Base-by-base conservation (phyloP, 2,797 vertebrate species). In the Neosalanx taihuensis region DNA sequence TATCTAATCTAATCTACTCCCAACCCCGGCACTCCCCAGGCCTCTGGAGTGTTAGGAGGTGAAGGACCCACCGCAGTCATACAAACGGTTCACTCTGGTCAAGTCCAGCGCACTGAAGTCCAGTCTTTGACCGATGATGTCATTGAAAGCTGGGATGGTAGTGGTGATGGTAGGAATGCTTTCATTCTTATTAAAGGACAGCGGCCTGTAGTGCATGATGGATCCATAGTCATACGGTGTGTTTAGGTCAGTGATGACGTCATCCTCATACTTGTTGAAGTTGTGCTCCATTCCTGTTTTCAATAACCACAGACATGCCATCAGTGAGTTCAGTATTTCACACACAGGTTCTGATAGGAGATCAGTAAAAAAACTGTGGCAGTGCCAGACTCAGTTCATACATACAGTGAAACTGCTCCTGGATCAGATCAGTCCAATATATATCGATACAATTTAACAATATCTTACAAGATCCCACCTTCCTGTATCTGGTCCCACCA, bases 151-250 rank as follows among this genome's bases (percentile, higher is more conserved):
- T 0, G 92, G 91, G 67, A 96, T 96, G 75, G 91, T 90, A 3
- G 96, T 83, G 3, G 94, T 97, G 84, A 98, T 96, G 18, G 96
- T 97, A 9, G 95, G 94, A 33, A 89, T 1, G 30, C 56, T 88
- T 0, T 15, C 73, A 1, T 96, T 93, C 85, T 93, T 95, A 87
- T 96, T 97, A 81, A 98, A 97, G 7, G 96, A 96, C 20, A 92
- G 41, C 0, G 95, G 95, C 0, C 64, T 62, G 29, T 97, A 98
- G 80, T 98, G 96, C 96, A 97, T 97, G 86, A 98, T 0, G 17
- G 96, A 97, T 80, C 97, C 95, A 0, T 97, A 98, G 77, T 98
- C 95, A 9, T 98, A 97, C 0, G 95, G 89, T 0, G 95, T 96
- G 88, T 96, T 97, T 82, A 95, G 87, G 71, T 97, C 94, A 0